Evolutionary conservation across 2,797 vertebrate genomes (phyloP).

Genomic region (Erethizon dorsatum): DNA sequence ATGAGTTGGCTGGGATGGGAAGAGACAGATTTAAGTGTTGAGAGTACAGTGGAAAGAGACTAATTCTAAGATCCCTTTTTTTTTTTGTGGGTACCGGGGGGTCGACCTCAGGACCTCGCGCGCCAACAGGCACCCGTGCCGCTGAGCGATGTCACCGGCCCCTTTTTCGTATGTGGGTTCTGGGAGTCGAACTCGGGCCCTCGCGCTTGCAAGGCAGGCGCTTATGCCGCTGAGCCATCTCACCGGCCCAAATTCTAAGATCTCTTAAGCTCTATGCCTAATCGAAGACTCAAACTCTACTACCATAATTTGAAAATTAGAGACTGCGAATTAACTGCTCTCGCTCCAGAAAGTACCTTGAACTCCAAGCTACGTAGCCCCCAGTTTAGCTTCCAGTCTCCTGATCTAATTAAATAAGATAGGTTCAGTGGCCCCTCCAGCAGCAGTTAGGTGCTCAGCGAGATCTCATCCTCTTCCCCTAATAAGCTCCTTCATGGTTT

Average conservation of each 20-base stretch:
- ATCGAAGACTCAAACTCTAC: not conserved
- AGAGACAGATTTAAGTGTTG: not conserved
- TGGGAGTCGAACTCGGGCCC: no score
- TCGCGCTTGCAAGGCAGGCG: no score
- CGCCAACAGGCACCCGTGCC: no score
- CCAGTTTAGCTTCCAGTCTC: not conserved
- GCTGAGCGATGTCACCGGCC: no score
- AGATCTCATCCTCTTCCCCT: not conserved
- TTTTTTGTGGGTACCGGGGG: no score
- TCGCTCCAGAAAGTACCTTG: not conserved
- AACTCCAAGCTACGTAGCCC: not conserved
- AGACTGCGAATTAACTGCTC: not conserved
- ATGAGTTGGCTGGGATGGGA: not conserved
- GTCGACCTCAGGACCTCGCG: no score
- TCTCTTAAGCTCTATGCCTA: not conserved
- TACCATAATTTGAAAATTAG: conserved; percentile 9
- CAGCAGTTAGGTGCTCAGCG: not conserved
- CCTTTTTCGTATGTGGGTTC: no score
- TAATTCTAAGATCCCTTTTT: not conserved
- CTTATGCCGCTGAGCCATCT: no score
- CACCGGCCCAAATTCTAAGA: not conserved
- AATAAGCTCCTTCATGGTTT: not conserved
- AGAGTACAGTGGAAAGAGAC: not conserved
- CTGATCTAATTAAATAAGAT: not conserved
- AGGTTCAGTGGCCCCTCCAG: not conserved